A percentile compares a stretch with the other conserved stretches of the same genome.
Conservation (phyloP, 2,888 invertebrate genomes). For the Eurytoma adleriae region DNA sequence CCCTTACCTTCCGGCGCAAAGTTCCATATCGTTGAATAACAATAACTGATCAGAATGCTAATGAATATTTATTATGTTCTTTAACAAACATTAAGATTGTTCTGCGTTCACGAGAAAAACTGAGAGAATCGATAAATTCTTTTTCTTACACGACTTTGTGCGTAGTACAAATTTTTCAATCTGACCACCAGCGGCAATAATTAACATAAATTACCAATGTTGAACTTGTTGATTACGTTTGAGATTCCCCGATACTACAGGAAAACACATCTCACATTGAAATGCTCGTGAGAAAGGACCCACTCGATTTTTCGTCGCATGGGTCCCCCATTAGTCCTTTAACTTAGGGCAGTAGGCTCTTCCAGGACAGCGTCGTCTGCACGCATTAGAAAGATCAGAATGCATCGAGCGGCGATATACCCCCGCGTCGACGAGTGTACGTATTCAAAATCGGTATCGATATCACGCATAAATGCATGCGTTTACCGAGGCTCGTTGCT, state of each 20-base stretch:
- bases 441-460: constrained; percentile 66
- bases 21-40: background rate
- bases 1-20: background rate
- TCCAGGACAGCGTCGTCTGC: no score
- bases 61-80: no score
- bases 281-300: constrained; percentile 18
- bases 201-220: constrained; percentile 54
- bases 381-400: constrained; percentile 64
- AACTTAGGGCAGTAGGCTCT: no score
- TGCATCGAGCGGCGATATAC: constrained; percentile 70
- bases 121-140: background rate
- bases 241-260: background rate
- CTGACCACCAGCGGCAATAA: constrained; percentile 14
- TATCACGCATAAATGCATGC: constrained; percentile 67
- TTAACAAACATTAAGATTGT: background rate
- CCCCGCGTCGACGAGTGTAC: constrained; percentile 56
- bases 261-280: constrained; percentile 4
- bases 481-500: constrained; percentile 52
- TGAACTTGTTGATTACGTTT: constrained; percentile 29
- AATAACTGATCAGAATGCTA: background rate
- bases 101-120: background rate
- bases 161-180: constrained; percentile 14
- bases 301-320: no score
- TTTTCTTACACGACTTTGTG: background rate
- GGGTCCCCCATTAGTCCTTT: no score